phyloP scores from a whole-genome alignment of 2,797 vertebrate genomes.

The Helarctos malayanus region DNA sequence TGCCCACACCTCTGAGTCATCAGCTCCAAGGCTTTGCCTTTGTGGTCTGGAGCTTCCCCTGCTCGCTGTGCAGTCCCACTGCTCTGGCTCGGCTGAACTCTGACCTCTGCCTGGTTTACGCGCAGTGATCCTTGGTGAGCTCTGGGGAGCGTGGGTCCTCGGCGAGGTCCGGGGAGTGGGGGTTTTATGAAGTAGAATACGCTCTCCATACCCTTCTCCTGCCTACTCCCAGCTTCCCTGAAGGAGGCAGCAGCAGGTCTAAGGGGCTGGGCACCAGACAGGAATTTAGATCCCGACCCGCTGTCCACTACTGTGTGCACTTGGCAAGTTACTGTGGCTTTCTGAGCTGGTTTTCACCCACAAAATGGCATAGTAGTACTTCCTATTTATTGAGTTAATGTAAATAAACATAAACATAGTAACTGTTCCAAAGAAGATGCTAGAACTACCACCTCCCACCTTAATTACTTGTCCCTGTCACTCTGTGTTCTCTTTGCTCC shows the following conservation, averaged over 20 bases:
- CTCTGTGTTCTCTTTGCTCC: background rate
- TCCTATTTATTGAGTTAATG: background rate
- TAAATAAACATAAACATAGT: background rate
- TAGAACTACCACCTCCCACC: background rate
- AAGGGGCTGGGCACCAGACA: no score
- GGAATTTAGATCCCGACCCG: background rate
- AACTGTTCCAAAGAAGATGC: background rate
- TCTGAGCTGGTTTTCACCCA: background rate
- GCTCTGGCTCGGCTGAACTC: background rate
- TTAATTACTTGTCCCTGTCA: background rate
- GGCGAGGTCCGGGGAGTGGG: background rate
- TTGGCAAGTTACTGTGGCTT: background rate
- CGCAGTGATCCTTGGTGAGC: background rate
- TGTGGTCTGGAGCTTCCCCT: background rate
- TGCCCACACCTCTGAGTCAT: background rate
- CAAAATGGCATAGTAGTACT: background rate
- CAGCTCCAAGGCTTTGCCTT: background rate
- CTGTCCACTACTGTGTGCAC: accelerated
- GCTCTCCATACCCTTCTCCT: accelerated
- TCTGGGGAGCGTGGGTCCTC: background rate
- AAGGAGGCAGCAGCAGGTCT: background rate
- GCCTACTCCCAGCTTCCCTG: accelerated
- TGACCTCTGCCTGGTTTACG: background rate
- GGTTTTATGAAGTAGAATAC: background rate
- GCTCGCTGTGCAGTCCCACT: accelerated